phyloP scores from a whole-genome alignment of 2,113 vertebrate species.

The Ciconia stormi region DNA sequence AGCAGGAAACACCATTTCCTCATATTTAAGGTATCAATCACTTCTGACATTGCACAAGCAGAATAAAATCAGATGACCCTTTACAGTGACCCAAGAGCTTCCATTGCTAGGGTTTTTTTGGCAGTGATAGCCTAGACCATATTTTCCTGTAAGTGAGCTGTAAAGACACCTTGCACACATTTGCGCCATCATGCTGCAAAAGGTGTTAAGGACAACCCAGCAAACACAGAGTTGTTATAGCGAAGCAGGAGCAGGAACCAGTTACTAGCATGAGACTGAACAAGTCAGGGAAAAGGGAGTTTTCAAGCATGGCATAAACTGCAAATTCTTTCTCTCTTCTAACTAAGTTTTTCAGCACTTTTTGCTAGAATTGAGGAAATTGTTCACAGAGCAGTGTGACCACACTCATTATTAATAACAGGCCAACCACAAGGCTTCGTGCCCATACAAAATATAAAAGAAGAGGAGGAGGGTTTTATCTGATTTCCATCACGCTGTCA shows the following conservation, averaged over 20 bases:
- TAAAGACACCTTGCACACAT: neutral
- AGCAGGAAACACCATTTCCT: slow-evolving; percentile 22
- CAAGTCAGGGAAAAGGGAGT: neutral
- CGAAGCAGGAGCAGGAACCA: neutral
- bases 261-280: neutral
- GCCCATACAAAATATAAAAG: neutral
- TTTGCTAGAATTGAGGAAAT: neutral
- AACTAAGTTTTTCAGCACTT: neutral
- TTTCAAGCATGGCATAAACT: neutral
- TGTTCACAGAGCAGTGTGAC: neutral
- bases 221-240: neutral
- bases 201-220: neutral
- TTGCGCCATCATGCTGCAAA: neutral
- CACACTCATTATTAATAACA: neutral
- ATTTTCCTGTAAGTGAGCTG: neutral
- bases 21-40: slow-evolving; percentile 7
- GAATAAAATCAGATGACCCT: slow-evolving; percentile 20
- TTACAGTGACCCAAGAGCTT: slow-evolving; percentile 3
- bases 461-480: neutral
- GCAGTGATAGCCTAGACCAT: neutral
- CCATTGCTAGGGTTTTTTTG: neutral
- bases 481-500: neutral
- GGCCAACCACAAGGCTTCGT: neutral
- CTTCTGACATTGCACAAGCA: neutral
- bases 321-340: neutral